Base-by-base conservation (phyloP, 2,888 invertebrate genomes). In the Cotesia congregata region DNA sequence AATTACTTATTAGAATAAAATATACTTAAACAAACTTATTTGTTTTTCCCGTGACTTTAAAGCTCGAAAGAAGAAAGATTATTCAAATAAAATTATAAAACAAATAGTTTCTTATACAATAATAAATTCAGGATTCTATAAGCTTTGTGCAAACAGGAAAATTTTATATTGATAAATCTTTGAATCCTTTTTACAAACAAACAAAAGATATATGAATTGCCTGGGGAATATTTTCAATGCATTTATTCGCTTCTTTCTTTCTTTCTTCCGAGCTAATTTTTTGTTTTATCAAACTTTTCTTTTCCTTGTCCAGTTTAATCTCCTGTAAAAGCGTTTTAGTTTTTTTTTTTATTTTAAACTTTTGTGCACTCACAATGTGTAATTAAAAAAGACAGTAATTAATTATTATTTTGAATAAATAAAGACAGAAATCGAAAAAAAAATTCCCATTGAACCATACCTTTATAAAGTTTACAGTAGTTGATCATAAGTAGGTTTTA, bases 131-230 rank as follows among this genome's bases (percentile, higher is more conserved):
- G 4, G 6, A 50, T 50, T 50, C 3, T 50, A 50, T 12, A 50
- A 50, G 50, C 50, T 50, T 12, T 50, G 50, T 50, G 41, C 15
- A 38, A 67, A 40, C 67, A 69, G 50, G 38, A 60, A 38, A 50
- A 70, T 70, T 70, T 60, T n/a, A 7, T 41, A 20, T 59, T 70
- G 30, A 70, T 70, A 60, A 70, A 70, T 70, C 41, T 7, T 69
- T 12, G 20, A 69, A 69, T 20, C 50, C 69, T 69, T 69, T 69
- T 17, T 69, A 50, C 50, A 50, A n/a, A 41, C 40, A 50, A 69
- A 69, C 50, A 69, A 70, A 70, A 30, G 5, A 15, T 20, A 20
- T 59, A 30, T 20, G 20, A 70, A 70, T 70, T 70, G 59, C 59
- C 70, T 60, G 59, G 60, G 59, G 9, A 59, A 70, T 30, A 12